phyloP scores from a whole-genome alignment of 2,113 vertebrate genomes.

The Colistium nudipinnis region DNA sequence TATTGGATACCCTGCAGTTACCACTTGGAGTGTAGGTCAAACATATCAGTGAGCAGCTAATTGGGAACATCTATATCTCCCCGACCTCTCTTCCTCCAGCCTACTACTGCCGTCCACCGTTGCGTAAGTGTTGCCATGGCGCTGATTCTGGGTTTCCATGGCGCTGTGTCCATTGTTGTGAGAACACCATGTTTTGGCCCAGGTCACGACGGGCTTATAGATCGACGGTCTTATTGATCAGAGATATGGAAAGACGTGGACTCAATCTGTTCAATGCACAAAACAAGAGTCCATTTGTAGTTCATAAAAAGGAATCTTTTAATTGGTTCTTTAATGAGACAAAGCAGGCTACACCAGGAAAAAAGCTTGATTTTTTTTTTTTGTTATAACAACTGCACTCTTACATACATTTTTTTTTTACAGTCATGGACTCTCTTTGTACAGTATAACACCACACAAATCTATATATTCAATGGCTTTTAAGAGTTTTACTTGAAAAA shows the following conservation, averaged over 20 bases:
- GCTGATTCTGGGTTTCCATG: constrained; percentile 56
- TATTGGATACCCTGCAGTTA: constrained; percentile 58
- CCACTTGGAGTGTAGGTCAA: constrained; percentile 76
- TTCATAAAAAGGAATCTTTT: constrained; percentile 78
- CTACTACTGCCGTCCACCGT: constrained; percentile 36
- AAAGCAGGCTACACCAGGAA: constrained; percentile 83
- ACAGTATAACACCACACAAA: constrained; percentile 83
- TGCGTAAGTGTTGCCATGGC: constrained; percentile 61
- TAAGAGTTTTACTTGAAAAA: constrained; percentile 65
- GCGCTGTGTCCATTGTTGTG: constrained; percentile 33
- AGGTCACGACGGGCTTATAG: background rate
- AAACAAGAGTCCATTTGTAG: constrained; percentile 40
- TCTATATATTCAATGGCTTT: constrained; percentile 84
- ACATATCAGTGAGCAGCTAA: constrained; percentile 68
- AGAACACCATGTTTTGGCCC: constrained; percentile 40
- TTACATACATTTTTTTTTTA: constrained; percentile 84
- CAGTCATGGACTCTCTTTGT: constrained; percentile 81
- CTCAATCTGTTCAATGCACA: constrained; percentile 7
- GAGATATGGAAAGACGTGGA: constrained; percentile 14
- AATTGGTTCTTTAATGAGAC: constrained; percentile 83
- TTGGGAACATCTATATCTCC: constrained; percentile 64
- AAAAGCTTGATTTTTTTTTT: constrained; percentile 76
- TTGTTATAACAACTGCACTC: constrained; percentile 84
- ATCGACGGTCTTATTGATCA: constrained; percentile 5
- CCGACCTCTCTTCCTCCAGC: constrained; percentile 4